phyloP scores from a whole-genome alignment of 2,797 vertebrate genomes.

The Ptychobarbus kaznakovi region DNA sequence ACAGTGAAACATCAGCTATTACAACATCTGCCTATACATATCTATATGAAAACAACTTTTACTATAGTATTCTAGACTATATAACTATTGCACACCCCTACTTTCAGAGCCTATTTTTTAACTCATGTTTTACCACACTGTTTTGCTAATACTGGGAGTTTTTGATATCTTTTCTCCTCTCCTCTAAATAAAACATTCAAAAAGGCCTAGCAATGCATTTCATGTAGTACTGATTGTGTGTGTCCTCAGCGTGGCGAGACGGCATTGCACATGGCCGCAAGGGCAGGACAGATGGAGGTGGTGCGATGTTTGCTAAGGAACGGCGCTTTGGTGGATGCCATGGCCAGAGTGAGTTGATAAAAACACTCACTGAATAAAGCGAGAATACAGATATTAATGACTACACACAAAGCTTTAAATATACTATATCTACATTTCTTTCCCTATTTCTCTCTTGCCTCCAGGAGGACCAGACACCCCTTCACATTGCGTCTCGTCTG shows the following conservation, averaged over 20 bases:
- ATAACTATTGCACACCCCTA: background rate
- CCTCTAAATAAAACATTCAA: background rate
- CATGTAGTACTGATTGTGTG: background rate
- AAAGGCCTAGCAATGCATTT: background rate
- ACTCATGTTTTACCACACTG: background rate
- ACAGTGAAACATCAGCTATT: background rate
- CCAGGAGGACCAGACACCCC: constrained; percentile 96
- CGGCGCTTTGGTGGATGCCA: constrained; percentile 92
- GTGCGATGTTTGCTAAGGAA: constrained; percentile 96
- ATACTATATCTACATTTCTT: background rate
- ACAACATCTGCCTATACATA: background rate
- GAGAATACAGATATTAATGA: background rate
- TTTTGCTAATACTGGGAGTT: background rate
- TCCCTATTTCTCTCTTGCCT: background rate
- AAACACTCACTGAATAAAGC: background rate
- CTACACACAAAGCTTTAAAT: background rate
- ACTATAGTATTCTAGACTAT: background rate
- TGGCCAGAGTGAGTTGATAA: constrained; percentile 87
- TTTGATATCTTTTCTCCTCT: background rate
- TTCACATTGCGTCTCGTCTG: constrained; percentile 94
- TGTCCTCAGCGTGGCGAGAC: constrained; percentile 90
- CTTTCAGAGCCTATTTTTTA: background rate
- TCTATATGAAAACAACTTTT: background rate
- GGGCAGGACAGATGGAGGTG: constrained; percentile 96
- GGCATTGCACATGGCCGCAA: constrained; percentile 94